Base-by-base conservation (phyloP, 2,113 vertebrate genomes). In the Antechinus flavipes region DNA sequence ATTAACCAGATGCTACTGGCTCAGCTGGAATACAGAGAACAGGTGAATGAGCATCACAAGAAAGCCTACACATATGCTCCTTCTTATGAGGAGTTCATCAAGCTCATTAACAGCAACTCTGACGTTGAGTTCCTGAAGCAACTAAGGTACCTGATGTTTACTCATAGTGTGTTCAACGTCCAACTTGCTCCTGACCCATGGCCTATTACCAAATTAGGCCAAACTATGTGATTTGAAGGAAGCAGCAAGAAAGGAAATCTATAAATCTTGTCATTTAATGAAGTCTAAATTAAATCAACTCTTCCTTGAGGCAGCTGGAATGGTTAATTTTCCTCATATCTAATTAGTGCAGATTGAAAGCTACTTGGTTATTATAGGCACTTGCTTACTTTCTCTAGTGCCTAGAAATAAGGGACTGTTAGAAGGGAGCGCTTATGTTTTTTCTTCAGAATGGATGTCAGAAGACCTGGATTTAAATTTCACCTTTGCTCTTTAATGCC, bases 31-130 rank as follows among this genome's bases (percentile, higher is more conserved):
- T 99, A 99, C 98, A 98, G 99, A 97, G 99, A 99, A 97, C 99
- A 99, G 98, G 98, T 99, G 98, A 99, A 99, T 89, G 99, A 99
- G 93, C 99, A 99, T 97, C 99, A 99, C 98, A 99, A 99, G 98
- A 99, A 99, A 98, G 99, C 99, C 96, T 99, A 99, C 98, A 99
- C 99, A 92, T 99, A 99, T 50, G 99, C 99, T 92, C 99, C 99
- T 97, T 99, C 99, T 94, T 99, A 99, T 25, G 99, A 99, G 98
- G 99, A 99, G 97, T 99, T 99, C 98, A 99, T 99, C 99, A 99
- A 99, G 97, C 99, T 99, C 93, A 99, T 99, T 98, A 99, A 99
- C 98, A 99, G 99, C 98, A 99, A 98, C 97, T 98, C 99, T 0
- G 99, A 99, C 97, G 98, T 99, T 91, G 99, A 99, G 96, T 99